These are phyloP conservation scores for Sphaerophoria rueppellii DNA, from an alignment of 2,888 invertebrate genomes.

Conservation along the genomic window DNA sequence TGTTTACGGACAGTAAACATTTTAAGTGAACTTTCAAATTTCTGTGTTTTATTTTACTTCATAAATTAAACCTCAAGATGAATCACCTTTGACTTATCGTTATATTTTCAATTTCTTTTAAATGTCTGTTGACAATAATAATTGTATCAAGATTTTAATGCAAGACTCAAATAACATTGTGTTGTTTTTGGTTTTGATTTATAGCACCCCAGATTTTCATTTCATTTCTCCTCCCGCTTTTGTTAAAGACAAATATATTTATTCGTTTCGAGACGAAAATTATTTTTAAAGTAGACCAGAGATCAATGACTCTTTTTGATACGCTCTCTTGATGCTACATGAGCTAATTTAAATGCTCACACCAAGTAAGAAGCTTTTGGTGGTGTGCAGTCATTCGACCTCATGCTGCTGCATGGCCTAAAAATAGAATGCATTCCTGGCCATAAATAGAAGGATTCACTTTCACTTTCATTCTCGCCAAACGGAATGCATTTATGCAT, in stretches of 20 bases:
- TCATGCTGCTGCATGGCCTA: slow-evolving; percentile 23
- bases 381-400: slow-evolving; percentile 33
- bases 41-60: too few species aligned
- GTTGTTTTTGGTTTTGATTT: too few species aligned
- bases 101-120: too few species aligned
- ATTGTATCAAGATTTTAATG: too few species aligned
- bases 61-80: too few species aligned
- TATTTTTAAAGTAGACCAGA: slow-evolving; percentile 32
- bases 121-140: too few species aligned
- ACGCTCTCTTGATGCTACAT: neutral
- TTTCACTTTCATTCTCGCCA: neutral
- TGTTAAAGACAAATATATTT: neutral
- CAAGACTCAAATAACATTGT: too few species aligned
- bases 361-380: slow-evolving; percentile 1
- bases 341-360: slow-evolving; percentile 16
- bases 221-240: neutral
- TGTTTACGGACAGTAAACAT: too few species aligned
- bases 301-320: slow-evolving; percentile 45
- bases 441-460: slow-evolving; percentile 3
- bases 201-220: neutral
- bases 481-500: slow-evolving; percentile 1
- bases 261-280: neutral
- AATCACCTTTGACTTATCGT: too few species aligned
- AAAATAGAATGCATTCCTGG: slow-evolving; percentile 5
- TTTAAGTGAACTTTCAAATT: too few species aligned